Evolutionary conservation across 1,140 invertebrate genomes (phyloP), one percentile per base, ranked within the genome.

Genomic region (Listronotus bonariensis): DNA sequence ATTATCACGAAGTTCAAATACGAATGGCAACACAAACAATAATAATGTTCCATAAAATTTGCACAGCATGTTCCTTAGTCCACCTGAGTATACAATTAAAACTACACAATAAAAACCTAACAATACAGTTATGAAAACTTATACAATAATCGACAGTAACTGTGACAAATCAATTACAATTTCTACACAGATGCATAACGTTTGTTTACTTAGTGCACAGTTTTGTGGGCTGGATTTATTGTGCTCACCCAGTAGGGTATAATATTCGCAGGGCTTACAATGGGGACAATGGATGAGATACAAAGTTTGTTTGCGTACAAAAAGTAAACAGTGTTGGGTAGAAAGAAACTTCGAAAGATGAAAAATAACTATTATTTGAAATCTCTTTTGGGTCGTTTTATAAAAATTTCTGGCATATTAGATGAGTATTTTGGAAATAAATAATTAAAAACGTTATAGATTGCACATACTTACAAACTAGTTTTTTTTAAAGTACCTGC

Each of bases 131-230:
- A 51, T 51, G 48, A 51, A 51, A 51, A 51, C 12, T 51, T 51
- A 32, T 32, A 51, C 48, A 51, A 51, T 51, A 51, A 51, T 51
- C 48, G 48, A 51, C 48, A 51, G 48, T 14, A 26, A 51, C 48
- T 51, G 26, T 51, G 48, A 51, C 48, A 51, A 51, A 51, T 51
- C 48, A 51, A 51, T 51, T 51, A 26, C 17, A 15, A 17, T 45
- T 45, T 51, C 18, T 32, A 31, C 10, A 51, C 48, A 51, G 48
- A 51, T 51, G 10, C 48, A 14, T n/a, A 20, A 18, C 3, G 48
- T 31, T 31, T 51, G 48, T 51, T 51, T 51, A 31, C 31, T 51
- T 51, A 20, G 48, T 11, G 31, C 14, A 31, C 31, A 46, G 14
- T 51, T 26, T 31, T 51, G 48, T 31, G 48, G 48, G 48, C 26